These are phyloP conservation scores for Amiota mariae DNA, from an alignment of 2,888 invertebrate genomes.

Conservation along the genomic window DNA sequence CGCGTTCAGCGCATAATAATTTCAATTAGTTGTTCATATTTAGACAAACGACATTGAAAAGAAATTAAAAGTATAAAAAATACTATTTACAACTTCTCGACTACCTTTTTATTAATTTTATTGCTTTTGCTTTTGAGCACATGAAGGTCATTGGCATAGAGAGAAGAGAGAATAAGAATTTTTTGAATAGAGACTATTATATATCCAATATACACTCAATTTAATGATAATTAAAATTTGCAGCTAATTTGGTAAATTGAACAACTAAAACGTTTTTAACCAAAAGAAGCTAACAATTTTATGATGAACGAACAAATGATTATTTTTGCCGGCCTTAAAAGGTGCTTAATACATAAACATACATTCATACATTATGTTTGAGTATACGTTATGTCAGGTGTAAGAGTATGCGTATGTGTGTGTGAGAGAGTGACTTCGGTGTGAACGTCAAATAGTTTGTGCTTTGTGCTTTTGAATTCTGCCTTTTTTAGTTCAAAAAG, in stretches of 20 bases:
- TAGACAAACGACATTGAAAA: conserved; percentile 67
- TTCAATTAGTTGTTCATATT: conserved; percentile 56
- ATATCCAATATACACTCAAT: background rate
- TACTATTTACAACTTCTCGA: conserved; percentile 48
- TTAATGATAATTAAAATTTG: conserved; percentile 39
- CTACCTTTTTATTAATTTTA: too few species aligned
- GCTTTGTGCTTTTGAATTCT: background rate
- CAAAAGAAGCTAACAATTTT: conserved; percentile 34
- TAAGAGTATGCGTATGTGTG: too few species aligned
- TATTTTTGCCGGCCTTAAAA: conserved; percentile 39
- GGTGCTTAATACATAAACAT: conserved; percentile 18
- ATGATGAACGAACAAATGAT: conserved; percentile 33
- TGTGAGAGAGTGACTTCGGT: too few species aligned
- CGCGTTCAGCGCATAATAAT: conserved; percentile 47
- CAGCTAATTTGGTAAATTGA: conserved; percentile 36
- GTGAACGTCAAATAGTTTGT: too few species aligned
- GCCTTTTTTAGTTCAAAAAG: background rate
- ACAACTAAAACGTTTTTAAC: conserved; percentile 40
- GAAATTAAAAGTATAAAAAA: conserved; percentile 68
- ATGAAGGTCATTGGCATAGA: conserved; percentile 47
- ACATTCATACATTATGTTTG: too few species aligned
- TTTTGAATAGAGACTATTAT: background rate
- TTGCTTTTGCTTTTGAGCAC: conserved; percentile 36
- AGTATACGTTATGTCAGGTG: too few species aligned
- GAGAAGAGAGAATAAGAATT: background rate